Conservation (phyloP, 2,113 vertebrate genomes). For the Oceanodroma tethys region DNA sequence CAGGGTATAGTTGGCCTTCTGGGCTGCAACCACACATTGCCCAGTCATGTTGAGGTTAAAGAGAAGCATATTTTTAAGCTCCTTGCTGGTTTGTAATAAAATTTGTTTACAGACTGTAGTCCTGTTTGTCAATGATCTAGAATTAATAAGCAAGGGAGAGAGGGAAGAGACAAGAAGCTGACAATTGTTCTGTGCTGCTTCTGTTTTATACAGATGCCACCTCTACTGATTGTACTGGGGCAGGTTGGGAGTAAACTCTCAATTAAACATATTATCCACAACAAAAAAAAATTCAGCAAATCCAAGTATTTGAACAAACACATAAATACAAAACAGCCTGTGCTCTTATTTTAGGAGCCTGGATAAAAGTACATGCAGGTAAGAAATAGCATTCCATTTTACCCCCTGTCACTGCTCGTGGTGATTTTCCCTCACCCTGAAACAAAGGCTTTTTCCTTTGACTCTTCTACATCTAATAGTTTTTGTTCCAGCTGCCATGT, state of each 20-base stretch:
- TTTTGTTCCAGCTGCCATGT: not conserved
- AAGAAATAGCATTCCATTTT: not conserved
- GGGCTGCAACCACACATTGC: too few relatives aligned
- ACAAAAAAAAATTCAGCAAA: not conserved
- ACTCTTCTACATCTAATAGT: not conserved
- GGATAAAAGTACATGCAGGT: not conserved
- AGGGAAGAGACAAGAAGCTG: not conserved
- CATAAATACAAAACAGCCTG: not conserved
- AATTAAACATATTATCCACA: not conserved
- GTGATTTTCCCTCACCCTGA: not conserved
- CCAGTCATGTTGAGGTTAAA: not conserved
- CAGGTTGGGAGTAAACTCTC: not conserved
- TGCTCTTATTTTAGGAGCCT: not conserved
- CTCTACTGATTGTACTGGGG: not conserved
- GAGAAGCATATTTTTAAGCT: not conserved
- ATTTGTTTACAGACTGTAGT: not conserved
- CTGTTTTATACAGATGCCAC: not conserved
- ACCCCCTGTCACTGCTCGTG: not conserved
- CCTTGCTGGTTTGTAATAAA: not conserved
- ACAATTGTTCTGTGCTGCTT: not conserved
- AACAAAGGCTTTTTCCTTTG: not conserved
- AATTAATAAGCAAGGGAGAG: not conserved
- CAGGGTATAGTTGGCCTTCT: too few relatives aligned
- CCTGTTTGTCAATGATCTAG: not conserved
- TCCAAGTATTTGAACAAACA: not conserved